Base-by-base conservation (phyloP, 2,797 vertebrate genomes). In the Bradypodion pumilum region DNA sequence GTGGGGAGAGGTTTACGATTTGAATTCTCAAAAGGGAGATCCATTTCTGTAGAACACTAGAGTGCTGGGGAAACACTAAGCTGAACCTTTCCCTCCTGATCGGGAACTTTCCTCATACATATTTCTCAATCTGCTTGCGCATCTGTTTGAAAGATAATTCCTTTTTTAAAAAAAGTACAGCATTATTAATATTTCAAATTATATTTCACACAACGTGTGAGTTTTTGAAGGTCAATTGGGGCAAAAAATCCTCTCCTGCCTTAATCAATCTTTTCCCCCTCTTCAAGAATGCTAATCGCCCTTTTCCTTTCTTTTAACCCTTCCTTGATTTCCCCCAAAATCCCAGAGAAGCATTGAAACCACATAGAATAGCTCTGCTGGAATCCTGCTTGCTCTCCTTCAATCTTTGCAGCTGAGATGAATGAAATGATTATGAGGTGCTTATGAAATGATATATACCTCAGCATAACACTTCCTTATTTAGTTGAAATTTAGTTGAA, bases 381-480 rank as follows among this genome's bases (percentile, higher is more conserved):
- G 37, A 78, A 56, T 32, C 49, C 62, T 37, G 16, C 32, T 62
- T 70, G 40, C 52, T 72, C 10, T 46, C 42, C 32, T n/a, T 79
- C n/a, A 37, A 29, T 7, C 35, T 65, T 32, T 40, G 21, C 37
- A 44, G 35, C 40, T 46, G n/a, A 16, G 23, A 69, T 60, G 52
- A 83, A 69, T 70, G 29, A n/a, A 78, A 62, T 62, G 72, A 35
- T 66, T 42, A 84, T 35, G 42, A 66, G 40, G 16, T 72, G 40
- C 13, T 56, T 35, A 25, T 46, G 32, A n/a, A 62, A 21, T 49
- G 66, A 77, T 35, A 59, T 16, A 72, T 49, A 35, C 70, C 66
- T 37, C 42, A 72, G 66, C 66, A 84, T 56, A 72, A 49, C 62
- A 78, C 40, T 62, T n/a, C 72, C 9, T 70, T 62, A 49, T 78